Conservation (phyloP, 2,113 vertebrate genomes). For the Dinomys branickii region DNA sequence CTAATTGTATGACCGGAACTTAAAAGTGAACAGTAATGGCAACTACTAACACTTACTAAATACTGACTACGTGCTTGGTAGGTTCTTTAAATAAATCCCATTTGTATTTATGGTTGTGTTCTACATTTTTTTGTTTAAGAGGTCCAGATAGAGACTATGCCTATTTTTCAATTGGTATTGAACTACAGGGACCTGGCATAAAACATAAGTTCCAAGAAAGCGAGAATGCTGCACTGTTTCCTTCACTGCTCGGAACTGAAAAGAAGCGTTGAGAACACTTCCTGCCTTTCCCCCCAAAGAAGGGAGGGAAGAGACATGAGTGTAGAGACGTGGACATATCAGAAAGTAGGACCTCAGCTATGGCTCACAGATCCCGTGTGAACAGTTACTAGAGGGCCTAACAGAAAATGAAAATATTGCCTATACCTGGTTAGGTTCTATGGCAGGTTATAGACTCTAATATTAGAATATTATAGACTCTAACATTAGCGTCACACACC, state of each 20-base stretch:
- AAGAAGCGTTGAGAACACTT: not conserved
- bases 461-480: not conserved
- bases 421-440: not conserved
- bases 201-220: not conserved
- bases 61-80: not conserved
- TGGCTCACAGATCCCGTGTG: not conserved
- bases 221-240: not conserved
- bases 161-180: not conserved
- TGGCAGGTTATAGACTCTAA: not conserved
- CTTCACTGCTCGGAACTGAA: no score
- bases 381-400: not conserved
- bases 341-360: not conserved
- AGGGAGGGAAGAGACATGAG: not conserved
- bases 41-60: not conserved
- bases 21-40: not conserved
- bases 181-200: not conserved
- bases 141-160: not conserved
- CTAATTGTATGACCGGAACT: not conserved
- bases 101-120: not conserved
- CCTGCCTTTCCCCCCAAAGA: not conserved
- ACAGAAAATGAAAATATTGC: not conserved
- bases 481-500: not conserved
- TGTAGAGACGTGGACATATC: not conserved
- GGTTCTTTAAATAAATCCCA: not conserved
- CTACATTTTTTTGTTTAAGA: not conserved